Base-by-base conservation (phyloP, 2,113 vertebrate genomes). In the Tor tambroides region DNA sequence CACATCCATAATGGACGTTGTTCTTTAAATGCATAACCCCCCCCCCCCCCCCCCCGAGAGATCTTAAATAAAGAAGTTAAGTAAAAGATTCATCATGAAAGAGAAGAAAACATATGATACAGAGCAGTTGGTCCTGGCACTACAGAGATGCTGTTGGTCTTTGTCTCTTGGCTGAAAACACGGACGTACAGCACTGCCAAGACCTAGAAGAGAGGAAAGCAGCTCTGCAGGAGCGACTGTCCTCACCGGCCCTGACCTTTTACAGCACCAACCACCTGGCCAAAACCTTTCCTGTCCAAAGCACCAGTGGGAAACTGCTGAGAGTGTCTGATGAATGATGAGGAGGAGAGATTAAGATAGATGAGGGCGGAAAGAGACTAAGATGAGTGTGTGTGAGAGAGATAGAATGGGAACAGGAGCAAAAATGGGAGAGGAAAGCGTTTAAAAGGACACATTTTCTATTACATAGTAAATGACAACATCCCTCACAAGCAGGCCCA, bases 391-490 rank as follows among this genome's bases (percentile, higher is more conserved):
- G 43, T 43, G 43, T 43, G 67, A 14, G 88, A 71, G 71, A 91
- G 86, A 87, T 74, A 41, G 69, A 91, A 65, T 81, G 76, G 74
- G 79, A 85, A 32, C n/a, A 43, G 49, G 30, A 80, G 67, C 67
- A 46, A 85, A 86, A 78, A 82, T 26, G 35, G 72, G 83, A 32
- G 65, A 80, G 78, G 32, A 82, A 43, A 87, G 30, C 78, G 14
- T 61, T 32, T 56, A 59, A 59, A 80, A 23, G 54, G 19, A 8
- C 30, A 23, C 51, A 23, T 7, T 61, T 38, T 63, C 15, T 30
- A 14, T 63, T 41, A 26, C 30, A 21, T 35, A 63, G 30, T 59
- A 41, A 26, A 78, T 32, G 9, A 10, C 26, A 78, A 54, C 28
- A 78, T 78, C 17, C 49, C 76, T 28, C 14, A 76, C 4, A 76